phyloP scores from a whole-genome alignment of 1,140 invertebrate species.

The Pemphigus obesinymphae region DNA sequence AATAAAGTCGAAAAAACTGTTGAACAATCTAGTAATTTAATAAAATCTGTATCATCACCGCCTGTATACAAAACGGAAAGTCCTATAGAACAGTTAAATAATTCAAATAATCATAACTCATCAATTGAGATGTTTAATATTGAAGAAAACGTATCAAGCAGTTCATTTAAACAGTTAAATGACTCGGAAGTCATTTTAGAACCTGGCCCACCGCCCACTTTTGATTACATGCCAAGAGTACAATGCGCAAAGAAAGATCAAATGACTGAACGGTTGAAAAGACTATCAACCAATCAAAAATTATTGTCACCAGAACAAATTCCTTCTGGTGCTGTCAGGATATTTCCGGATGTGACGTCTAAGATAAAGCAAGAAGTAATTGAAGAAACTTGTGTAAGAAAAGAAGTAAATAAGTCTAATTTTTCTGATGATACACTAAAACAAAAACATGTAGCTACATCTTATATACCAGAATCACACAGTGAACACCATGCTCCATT shows the following conservation, averaged over 20 bases:
- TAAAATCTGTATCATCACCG: neutral
- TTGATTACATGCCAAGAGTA: conserved; percentile 60
- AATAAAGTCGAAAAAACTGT: conserved; percentile 46
- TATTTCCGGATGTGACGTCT: conserved; percentile 53
- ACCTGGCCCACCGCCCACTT: conserved; percentile 69
- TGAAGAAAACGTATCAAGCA: conserved; percentile 30
- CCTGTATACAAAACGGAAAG: conserved; percentile 19
- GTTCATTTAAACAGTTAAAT: conserved; percentile 2
- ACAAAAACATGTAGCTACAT: neutral
- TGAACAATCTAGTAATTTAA: neutral
- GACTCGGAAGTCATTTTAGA: conserved; percentile 56
- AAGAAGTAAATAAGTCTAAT: conserved; percentile 1
- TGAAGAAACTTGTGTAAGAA: conserved; percentile 30
- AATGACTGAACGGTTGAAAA: conserved; percentile 60
- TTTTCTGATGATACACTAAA: neutral
- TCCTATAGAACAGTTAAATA: neutral
- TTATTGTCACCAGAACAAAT: conserved; percentile 57
- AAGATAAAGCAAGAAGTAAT: conserved; percentile 32
- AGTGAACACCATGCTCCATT: conserved; percentile 46
- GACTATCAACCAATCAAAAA: conserved; percentile 60
- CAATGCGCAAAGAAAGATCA: conserved; percentile 52
- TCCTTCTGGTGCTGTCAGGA: conserved; percentile 60
- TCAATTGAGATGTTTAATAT: neutral
- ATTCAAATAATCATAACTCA: neutral
- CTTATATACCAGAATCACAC: neutral